phyloP scores from a whole-genome alignment of 2,888 invertebrate genomes.

The Sinelater perroti region DNA sequence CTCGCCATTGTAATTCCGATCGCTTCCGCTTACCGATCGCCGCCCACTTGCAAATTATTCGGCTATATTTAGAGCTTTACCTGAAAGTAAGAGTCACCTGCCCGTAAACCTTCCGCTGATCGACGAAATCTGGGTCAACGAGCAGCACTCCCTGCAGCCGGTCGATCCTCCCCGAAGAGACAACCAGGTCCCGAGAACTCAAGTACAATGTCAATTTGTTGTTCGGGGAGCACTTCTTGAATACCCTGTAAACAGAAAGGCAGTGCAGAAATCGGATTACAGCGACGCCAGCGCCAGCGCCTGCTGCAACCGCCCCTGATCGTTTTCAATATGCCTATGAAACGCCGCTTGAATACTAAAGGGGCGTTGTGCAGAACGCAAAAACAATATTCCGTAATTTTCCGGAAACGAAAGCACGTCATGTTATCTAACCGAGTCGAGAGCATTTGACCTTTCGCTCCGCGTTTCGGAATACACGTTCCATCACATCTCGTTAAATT shows the following conservation, averaged over 20 bases:
- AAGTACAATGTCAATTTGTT: slow-evolving; percentile 85
- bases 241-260: slow-evolving; percentile 69
- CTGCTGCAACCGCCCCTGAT: not conserved
- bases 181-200: slow-evolving; percentile 81
- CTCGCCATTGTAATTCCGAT: no score
- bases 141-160: slow-evolving; percentile 90
- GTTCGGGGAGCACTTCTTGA: slow-evolving; percentile 88
- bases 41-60: no score
- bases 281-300: no score
- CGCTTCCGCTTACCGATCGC: no score
- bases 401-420: no score
- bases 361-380: no score
- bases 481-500: no score
- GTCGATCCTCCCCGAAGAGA: slow-evolving; percentile 78
- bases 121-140: slow-evolving; percentile 87
- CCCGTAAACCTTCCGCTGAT: slow-evolving; percentile 83
- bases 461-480: no score
- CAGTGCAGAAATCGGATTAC: not conserved
- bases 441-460: no score
- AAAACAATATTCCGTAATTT: no score
- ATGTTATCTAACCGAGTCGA: no score
- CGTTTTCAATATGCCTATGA: not conserved
- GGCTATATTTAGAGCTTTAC: no score
- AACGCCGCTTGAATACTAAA: not conserved
- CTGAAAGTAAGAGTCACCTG: slow-evolving; percentile 93